phyloP scores from a whole-genome alignment of 2,888 invertebrate genomes.

The Diogma glabrata region DNA sequence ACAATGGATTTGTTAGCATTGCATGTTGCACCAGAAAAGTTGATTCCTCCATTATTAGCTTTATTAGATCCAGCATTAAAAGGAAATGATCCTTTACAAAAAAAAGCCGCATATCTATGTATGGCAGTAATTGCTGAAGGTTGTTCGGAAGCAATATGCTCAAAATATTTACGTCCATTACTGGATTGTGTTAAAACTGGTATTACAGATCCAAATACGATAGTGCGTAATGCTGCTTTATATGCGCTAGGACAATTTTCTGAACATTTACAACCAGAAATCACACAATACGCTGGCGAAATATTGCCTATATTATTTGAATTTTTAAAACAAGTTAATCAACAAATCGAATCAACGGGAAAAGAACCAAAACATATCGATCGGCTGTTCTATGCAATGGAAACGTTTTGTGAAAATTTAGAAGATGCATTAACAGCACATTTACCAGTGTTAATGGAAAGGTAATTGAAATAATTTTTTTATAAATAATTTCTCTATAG shows the following conservation, averaged over 20 bases:
- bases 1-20: slow-evolving; percentile 62
- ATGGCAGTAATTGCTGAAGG: slow-evolving; percentile 69
- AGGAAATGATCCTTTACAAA: slow-evolving; percentile 46
- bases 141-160: slow-evolving; percentile 60
- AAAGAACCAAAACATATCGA: slow-evolving; percentile 52
- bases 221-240: slow-evolving; percentile 62
- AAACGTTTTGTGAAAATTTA: slow-evolving; percentile 67
- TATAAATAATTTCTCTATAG: not conserved
- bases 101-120: slow-evolving; percentile 60
- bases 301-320: slow-evolving; percentile 61
- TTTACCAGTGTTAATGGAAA: slow-evolving; percentile 58
- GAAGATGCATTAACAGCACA: slow-evolving; percentile 60
- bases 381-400: slow-evolving; percentile 67
- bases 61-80: slow-evolving; percentile 53
- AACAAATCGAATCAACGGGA: slow-evolving; percentile 42
- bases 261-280: slow-evolving; percentile 68
- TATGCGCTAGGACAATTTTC: slow-evolving; percentile 73
- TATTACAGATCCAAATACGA: slow-evolving; percentile 47
- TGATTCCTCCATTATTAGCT: slow-evolving; percentile 55
- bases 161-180: slow-evolving; percentile 56
- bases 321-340: slow-evolving; percentile 49
- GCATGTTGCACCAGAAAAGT: slow-evolving; percentile 62
- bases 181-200: slow-evolving; percentile 58
- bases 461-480: slow-evolving; percentile 25
- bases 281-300: slow-evolving; percentile 57